phyloP scores from a whole-genome alignment of 2,113 vertebrate genomes.

The Hippocampus mohnikei region DNA sequence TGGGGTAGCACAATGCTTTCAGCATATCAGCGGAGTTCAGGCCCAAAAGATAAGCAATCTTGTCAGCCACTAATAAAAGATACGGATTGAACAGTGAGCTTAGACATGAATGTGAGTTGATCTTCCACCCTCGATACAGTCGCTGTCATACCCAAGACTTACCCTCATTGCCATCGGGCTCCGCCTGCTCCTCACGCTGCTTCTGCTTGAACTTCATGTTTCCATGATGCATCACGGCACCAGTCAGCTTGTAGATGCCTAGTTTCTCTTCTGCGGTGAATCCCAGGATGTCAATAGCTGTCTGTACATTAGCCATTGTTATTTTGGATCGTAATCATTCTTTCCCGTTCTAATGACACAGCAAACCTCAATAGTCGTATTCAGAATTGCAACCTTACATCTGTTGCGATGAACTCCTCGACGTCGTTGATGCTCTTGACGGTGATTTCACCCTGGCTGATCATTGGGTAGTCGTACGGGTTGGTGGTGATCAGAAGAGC shows the following conservation, averaged over 20 bases:
- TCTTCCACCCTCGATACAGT: too few species aligned
- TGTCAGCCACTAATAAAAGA: conserved; percentile 48
- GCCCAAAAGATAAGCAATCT: conserved; percentile 72
- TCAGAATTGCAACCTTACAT: conserved; percentile 40
- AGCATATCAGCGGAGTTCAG: conserved; percentile 78
- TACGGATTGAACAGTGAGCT: background rate
- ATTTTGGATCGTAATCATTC: background rate
- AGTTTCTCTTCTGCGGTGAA: conserved; percentile 82
- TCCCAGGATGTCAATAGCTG: conserved; percentile 73
- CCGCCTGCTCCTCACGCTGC: conserved; percentile 69
- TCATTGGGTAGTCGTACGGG: conserved; percentile 66
- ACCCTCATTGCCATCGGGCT: conserved; percentile 69
- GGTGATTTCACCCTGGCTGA: conserved; percentile 67
- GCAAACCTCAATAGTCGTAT: background rate
- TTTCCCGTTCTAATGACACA: background rate
- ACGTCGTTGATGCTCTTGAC: conserved; percentile 67
- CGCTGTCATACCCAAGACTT: background rate
- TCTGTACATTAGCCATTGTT: conserved; percentile 36
- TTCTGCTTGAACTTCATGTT: conserved; percentile 69
- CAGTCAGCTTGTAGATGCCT: conserved; percentile 83
- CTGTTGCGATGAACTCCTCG: conserved; percentile 62
- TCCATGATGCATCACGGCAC: conserved; percentile 80
- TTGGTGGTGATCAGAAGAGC: conserved; percentile 66
- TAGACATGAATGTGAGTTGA: background rate
- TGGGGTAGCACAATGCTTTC: conserved; percentile 72